Evolutionary conservation across 2,797 vertebrate genomes (phyloP), one percentile per base, ranked within the genome.

Genomic region (Pangasius mekongensis): DNA sequence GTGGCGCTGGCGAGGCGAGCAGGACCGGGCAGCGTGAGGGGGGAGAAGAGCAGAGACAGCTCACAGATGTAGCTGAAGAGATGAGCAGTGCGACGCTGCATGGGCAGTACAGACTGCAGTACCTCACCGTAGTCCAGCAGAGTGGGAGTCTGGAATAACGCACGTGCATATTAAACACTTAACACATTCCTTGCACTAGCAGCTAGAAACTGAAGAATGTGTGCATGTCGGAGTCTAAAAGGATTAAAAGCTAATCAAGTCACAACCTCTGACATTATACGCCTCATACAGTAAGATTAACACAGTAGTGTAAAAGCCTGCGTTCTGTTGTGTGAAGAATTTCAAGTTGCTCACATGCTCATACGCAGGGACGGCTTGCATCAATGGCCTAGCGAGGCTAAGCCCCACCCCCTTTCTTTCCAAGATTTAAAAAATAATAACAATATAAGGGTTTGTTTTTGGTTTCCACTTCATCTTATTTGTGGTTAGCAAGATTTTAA

Each of bases 31-130:
- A 94, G 6, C 0, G 96, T 94, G 20, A 99, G 96, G 87, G 96
- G 95, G 0, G 97, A 97, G 93, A 97, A 97, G 67, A 99, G 94
- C 88, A 99, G 95, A 0, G 98, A 98, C 43, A 99, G 97, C 89
- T 99, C 98, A 1, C 97, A 99, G 90, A 99, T 96, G 93, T 99
- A 99, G 93, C 97, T 95, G 93, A 97, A 99, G 7, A 99, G 95
- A 92, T 98, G 96, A 87, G 94, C 90, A 58, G 97, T 98, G 87
- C 95, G 96, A 36, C 96, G 94, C 78, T 97, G 96, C 92, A 97
- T 85, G 0, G 95, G 96, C 30, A 96, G 89, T 47, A 98, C 91
- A 0, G 95, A 95, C 88, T 97, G 94, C 64, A 99, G 94, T 52
- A 99, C 96, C 52, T 98, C 97, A 58, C 97, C 98, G 11, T 98